Evolutionary conservation across 2,113 vertebrate genomes (phyloP), one percentile per base, ranked within the genome.

Genomic region (Nicator chloris): DNA sequence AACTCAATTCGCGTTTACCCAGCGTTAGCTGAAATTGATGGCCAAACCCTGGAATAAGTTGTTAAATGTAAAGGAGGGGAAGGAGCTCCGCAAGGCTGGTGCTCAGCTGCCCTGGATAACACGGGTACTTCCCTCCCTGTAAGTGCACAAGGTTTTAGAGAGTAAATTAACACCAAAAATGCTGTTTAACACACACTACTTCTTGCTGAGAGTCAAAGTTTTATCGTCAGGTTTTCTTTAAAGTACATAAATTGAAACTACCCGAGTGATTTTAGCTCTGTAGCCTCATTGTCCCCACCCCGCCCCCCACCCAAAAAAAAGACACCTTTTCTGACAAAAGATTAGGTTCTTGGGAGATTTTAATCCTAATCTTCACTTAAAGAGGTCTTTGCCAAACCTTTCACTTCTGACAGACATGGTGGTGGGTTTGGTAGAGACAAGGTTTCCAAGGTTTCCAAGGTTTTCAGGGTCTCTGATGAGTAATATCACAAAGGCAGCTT

Each of bases 61-160:
- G 35, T 27, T 57, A n/a, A 72, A 71, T 28, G 7, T 8, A 23
- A 66, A 88, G 24, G 9, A 86, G 17, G 8, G 27, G 40, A 72
- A 78, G 33, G 22, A 65, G 30, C 8, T 83, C 31, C n/a, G 45
- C 59, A 26, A 78, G 66, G 63, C 35, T 69, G 75, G 27, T 17
- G 54, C 35, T 39, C 85, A 39, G 17, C 61, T 49, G 13, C 35
- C n/a, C 54, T 30, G 57, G 6, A 4, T 8, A 70, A 59, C 30
- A 10, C 0, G 0, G 40, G 0, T 31, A 53, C 69, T 53, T 65
- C 39, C 68, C 21, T 60, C 30, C 14, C 23, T 18, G 7, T 4
- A 23, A 69, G 17, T 0, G 4, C 2, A n/a, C 8, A 26, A 53
- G 30, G 45, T 14, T 87, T 63, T 49, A 24, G 44, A 73, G 51